Conservation (phyloP, 2,113 vertebrate genomes). For the Cephalophus harveyi region DNA sequence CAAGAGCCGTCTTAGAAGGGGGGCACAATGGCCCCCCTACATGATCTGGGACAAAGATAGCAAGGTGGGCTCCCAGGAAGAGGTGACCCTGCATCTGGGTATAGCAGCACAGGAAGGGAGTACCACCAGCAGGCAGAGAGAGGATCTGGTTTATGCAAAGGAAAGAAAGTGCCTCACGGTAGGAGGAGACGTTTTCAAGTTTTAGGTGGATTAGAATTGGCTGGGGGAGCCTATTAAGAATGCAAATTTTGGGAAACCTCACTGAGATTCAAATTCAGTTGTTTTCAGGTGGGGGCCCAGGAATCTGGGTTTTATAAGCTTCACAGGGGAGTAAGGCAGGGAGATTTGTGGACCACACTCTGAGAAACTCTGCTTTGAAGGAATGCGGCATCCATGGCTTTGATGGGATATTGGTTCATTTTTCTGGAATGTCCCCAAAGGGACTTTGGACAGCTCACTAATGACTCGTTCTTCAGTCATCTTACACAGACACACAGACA, state of each 20-base stretch:
- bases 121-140: background rate
- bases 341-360: background rate
- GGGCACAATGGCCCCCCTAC: background rate
- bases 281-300: background rate
- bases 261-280: background rate
- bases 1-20: background rate
- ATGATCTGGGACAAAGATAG: background rate
- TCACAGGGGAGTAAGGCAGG: background rate
- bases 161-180: accelerated
- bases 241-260: background rate
- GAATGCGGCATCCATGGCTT: background rate
- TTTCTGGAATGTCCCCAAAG: constrained; percentile 31
- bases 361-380: background rate
- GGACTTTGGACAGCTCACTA: constrained; percentile 24
- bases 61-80: background rate
- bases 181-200: background rate
- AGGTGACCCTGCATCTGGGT: background rate
- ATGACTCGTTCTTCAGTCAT: constrained; percentile 38
- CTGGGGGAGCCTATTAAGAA: background rate
- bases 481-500: background rate
- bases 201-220: background rate
- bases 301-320: background rate
- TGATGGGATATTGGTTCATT: constrained; percentile 25
- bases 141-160: background rate
- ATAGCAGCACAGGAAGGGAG: background rate